Percentiles rank a stretch among this genome's conserved stretches.
Conservation (phyloP, 2,797 vertebrate species). For the Crossoptilon crossoptilon region DNA sequence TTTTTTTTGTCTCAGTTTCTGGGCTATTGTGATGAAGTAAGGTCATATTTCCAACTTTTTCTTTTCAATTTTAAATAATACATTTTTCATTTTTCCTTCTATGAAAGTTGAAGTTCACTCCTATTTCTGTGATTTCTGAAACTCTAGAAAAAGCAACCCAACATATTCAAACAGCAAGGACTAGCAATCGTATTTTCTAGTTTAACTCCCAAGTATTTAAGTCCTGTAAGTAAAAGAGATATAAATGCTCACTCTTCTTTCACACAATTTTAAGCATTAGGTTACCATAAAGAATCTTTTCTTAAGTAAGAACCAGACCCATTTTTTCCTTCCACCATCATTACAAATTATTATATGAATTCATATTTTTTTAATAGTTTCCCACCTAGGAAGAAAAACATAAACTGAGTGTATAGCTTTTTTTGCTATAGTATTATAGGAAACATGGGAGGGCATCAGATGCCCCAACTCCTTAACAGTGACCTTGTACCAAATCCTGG, state of each 20-base stretch:
- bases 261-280: background rate
- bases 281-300: background rate
- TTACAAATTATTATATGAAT: background rate
- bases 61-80: background rate
- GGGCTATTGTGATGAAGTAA: background rate
- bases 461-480: background rate
- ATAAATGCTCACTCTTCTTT: background rate
- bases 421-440: background rate
- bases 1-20: conserved; percentile 20
- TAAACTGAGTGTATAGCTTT: background rate
- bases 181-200: background rate
- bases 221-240: background rate
- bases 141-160: background rate
- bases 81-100: background rate
- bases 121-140: background rate
- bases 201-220: background rate
- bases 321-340: background rate
- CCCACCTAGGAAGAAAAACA: background rate
- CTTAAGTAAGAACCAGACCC: background rate
- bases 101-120: background rate
- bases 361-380: background rate
- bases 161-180: background rate
- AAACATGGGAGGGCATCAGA: background rate
- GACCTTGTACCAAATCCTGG: background rate
- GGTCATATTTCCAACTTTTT: background rate